These are phyloP conservation scores for Chaetops frenatus DNA, from an alignment of 2,113 vertebrate genomes.

Conservation along the genomic window DNA sequence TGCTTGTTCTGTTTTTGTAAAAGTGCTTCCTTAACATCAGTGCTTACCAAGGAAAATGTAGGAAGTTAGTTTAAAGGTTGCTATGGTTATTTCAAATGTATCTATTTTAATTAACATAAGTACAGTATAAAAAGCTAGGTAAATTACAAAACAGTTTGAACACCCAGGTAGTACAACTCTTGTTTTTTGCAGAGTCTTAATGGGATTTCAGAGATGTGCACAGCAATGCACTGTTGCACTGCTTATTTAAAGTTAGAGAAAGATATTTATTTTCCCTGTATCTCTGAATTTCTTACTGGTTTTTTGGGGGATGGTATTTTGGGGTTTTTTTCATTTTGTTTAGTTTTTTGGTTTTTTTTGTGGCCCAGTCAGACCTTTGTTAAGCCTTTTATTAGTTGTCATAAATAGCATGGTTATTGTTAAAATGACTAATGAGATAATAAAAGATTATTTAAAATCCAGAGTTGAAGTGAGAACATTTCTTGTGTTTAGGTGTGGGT, in stretches of 20 bases:
- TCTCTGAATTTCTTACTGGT: not conserved
- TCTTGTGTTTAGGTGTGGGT: not conserved
- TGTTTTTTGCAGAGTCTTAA: not conserved
- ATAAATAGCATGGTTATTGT: not conserved
- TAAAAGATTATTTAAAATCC: not conserved
- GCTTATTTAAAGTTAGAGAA: not conserved
- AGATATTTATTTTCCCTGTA: not conserved
- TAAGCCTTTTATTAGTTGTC: not conserved
- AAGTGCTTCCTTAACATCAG: not conserved
- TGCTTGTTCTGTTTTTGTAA: not conserved
- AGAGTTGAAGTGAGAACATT: not conserved
- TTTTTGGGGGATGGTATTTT: not conserved
- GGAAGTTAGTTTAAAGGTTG: not conserved
- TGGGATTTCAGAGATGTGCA: not conserved
- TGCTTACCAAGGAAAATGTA: not conserved
- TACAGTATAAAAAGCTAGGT: not conserved
- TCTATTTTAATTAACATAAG: not conserved
- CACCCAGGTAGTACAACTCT: not conserved
- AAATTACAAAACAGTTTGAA: not conserved
- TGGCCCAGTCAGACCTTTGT: not conserved
- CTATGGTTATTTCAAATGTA: not conserved
- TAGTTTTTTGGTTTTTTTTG: not conserved
- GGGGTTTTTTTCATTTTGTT: not conserved
- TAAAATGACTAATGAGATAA: not conserved
- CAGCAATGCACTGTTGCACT: rapidly evolving